Conservation (phyloP, 2,797 vertebrate species). For the Bradypodion ventrale region DNA sequence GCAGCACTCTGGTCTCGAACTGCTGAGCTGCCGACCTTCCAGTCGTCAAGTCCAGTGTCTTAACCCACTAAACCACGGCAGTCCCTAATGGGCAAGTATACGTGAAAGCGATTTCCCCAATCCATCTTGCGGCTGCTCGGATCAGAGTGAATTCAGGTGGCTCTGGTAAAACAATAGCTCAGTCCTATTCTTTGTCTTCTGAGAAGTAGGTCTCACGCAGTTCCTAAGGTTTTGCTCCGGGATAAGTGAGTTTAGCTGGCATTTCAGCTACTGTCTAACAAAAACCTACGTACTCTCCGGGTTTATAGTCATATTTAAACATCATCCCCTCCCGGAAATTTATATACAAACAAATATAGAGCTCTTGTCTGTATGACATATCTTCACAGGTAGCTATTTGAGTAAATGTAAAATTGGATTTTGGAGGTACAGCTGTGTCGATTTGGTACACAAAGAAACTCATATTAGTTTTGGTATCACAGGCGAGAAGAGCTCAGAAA, state of each 20-base stretch:
- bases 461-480: neutral
- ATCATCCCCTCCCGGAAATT: too few relatives aligned
- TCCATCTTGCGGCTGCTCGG: too few relatives aligned
- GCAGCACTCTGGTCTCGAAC: too few relatives aligned
- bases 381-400: neutral
- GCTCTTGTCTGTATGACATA: neutral
- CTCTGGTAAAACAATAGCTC: neutral
- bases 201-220: neutral
- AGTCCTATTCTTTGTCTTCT: neutral
- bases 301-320: neutral
- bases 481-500: constrained; percentile 1
- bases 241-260: neutral
- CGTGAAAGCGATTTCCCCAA: too few relatives aligned
- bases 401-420: constrained; percentile 21
- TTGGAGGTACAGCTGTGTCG: neutral
- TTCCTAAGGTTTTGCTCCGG: neutral
- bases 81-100: too few relatives aligned
- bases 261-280: neutral
- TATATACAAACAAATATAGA: too few relatives aligned
- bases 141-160: neutral
- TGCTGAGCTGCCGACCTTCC: too few relatives aligned
- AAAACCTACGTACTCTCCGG: neutral
- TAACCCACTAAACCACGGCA: too few relatives aligned
- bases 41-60: too few relatives aligned
- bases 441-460: neutral